Conservation (phyloP, 2,113 vertebrate genomes). For the Grallaria varia region DNA sequence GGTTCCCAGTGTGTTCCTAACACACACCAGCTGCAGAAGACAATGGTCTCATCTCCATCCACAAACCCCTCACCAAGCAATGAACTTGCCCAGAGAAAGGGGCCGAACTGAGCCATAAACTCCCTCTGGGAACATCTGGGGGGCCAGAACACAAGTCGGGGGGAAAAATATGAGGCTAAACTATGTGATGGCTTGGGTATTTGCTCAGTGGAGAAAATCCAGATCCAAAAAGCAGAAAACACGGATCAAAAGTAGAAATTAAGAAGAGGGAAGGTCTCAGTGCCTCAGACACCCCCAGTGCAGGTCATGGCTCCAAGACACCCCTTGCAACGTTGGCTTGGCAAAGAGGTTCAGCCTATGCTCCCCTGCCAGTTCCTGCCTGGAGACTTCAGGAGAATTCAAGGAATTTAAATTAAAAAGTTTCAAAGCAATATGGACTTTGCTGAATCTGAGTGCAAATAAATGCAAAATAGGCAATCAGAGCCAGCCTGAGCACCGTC, state of each 20-base stretch:
- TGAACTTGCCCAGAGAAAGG: not conserved
- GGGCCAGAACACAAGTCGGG: not conserved
- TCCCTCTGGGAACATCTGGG: not conserved
- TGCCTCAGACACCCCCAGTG: not conserved
- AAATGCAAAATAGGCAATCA: not conserved
- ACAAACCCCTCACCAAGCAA: rapidly evolving
- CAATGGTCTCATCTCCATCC: not conserved
- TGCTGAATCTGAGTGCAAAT: not conserved
- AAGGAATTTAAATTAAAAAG: not conserved
- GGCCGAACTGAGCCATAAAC: not conserved
- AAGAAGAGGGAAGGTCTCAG: not conserved
- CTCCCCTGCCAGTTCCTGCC: not conserved
- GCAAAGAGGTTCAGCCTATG: not conserved
- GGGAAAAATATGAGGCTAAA: not conserved
- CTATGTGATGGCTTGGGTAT: not conserved
- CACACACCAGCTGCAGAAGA: not conserved
- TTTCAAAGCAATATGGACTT: not conserved
- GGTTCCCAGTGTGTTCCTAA: not conserved
- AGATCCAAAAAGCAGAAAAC: not conserved
- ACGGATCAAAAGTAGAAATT: not conserved
- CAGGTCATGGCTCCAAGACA: not conserved
- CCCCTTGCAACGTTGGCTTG: not conserved
- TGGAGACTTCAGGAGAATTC: not conserved
- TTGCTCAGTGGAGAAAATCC: not conserved
- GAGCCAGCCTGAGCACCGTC: not conserved